Percentiles rank a stretch among this genome's conserved stretches.
Evolutionary conservation across 1,140 invertebrate genomes (phyloP).

Genomic region (Heterodera carotae): DNA sequence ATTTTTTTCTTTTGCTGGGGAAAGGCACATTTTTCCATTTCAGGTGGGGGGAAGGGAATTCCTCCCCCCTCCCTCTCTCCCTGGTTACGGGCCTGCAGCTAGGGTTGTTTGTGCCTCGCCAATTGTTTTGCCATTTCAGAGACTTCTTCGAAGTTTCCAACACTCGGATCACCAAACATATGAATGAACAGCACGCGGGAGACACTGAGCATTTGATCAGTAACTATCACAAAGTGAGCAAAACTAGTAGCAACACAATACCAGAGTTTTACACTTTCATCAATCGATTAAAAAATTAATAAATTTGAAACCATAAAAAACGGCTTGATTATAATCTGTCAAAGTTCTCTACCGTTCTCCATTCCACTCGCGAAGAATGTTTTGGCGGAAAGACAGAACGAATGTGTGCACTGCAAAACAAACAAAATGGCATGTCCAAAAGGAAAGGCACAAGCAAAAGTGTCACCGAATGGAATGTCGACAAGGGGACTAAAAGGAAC

Average conservation of each 20-base stretch:
- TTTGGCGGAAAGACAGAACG: conserved; percentile 25
- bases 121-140: conserved; percentile 10
- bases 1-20: too few species aligned
- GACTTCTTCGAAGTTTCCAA: conserved; percentile 38
- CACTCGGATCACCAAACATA: conserved; percentile 30
- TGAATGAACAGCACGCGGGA: conserved; percentile 9
- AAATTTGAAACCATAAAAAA: too few species aligned
- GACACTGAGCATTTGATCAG: conserved; percentile 14
- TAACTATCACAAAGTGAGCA: conserved; percentile 26
- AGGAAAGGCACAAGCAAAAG: not conserved
- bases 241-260: too few species aligned
- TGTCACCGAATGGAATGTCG: not conserved
- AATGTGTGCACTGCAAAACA: not conserved
- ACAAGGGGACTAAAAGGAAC: too few species aligned
- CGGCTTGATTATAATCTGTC: not conserved
- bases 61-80: too few species aligned
- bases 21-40: too few species aligned
- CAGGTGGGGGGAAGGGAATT: too few species aligned
- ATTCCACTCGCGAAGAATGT: conserved; percentile 21
- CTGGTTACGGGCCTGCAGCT: too few species aligned
- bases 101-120: too few species aligned
- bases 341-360: not conserved
- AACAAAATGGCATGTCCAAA: not conserved
- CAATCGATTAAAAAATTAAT: too few species aligned
- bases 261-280: too few species aligned